Evolutionary conservation across 2,797 vertebrate species (phyloP).

Genomic region (Siniperca scherzeri): DNA sequence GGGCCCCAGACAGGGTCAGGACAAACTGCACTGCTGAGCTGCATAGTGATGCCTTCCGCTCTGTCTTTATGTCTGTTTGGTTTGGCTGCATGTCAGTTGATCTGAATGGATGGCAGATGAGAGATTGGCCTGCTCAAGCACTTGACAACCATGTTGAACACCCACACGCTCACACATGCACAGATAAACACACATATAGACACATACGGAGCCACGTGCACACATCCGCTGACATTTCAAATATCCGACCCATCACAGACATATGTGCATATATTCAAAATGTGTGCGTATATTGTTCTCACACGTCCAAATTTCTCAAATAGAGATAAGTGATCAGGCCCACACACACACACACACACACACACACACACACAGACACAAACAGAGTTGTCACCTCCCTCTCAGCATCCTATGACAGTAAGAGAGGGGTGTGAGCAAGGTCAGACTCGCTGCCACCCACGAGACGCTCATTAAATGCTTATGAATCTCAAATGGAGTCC

Average conservation of each 20-base stretch:
- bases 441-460: slow-evolving; percentile 40
- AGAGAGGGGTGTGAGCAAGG: slow-evolving; percentile 52
- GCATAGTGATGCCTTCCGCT: slow-evolving; percentile 84
- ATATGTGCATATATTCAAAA: neutral
- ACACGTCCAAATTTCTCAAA: slow-evolving; percentile 2
- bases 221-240: neutral
- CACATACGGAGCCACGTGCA: neutral
- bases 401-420: slow-evolving; percentile 66
- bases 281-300: slow-evolving; percentile 6
- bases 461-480: slow-evolving; percentile 71
- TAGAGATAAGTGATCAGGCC: slow-evolving; percentile 15
- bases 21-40: slow-evolving; percentile 76
- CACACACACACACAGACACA: neutral
- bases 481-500: slow-evolving; percentile 64
- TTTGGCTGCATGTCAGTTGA: slow-evolving; percentile 70
- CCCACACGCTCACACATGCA: slow-evolving; percentile 31
- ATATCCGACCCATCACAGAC: slow-evolving; percentile 12
- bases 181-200: slow-evolving; percentile 23
- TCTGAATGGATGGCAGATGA: slow-evolving; percentile 71
- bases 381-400: slow-evolving; percentile 55
- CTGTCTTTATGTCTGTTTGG: slow-evolving; percentile 73
- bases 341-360: slow-evolving; percentile 6
- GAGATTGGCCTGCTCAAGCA: slow-evolving; percentile 70
- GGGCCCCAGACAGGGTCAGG: slow-evolving; percentile 82
- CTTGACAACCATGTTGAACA: slow-evolving; percentile 77